A percentile compares a stretch with the other conserved stretches of the same genome.
These are phyloP conservation scores for Eustalomyia histrio DNA, from an alignment of 2,888 invertebrate species.

Conservation along the genomic window DNA sequence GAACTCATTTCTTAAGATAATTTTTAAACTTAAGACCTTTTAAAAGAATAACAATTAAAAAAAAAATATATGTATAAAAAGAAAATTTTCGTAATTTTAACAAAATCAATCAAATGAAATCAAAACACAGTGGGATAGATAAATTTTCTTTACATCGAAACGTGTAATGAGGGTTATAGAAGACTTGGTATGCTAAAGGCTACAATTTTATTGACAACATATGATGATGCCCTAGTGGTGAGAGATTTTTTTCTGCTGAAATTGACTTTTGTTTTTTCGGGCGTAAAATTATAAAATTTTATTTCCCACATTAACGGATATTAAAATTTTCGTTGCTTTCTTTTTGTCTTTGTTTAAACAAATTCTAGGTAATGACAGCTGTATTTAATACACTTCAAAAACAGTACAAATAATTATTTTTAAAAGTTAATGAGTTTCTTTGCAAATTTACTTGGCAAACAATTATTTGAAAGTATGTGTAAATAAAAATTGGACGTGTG, in stretches of 20 bases:
- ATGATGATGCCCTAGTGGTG: conserved; percentile 33
- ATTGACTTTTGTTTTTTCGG: conserved; percentile 5
- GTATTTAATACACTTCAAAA: conserved; percentile 51
- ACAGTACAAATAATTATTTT: conserved; percentile 16
- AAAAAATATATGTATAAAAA: neutral
- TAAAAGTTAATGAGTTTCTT: conserved; percentile 51
- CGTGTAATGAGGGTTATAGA: conserved; percentile 24
- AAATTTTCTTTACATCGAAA: conserved; percentile 16
- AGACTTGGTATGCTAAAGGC: neutral
- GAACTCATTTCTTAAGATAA: neutral
- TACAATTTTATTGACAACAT: conserved; percentile 26
- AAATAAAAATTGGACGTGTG: conserved; percentile 58
- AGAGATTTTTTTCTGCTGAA: conserved; percentile 1
- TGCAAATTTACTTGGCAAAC: conserved; percentile 49
- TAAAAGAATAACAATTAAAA: neutral
- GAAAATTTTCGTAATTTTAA: neutral
- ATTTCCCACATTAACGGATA: conserved; percentile 3
- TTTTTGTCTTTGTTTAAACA: neutral
- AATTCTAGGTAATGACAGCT: conserved; percentile 26
- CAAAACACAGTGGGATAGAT: conserved; percentile 49
- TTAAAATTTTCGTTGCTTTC: neutral
- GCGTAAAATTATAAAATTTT: conserved; percentile 4
- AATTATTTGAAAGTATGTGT: conserved; percentile 51
- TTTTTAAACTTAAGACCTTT: neutral
- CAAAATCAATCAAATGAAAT: conserved; percentile 48